phyloP scores from a whole-genome alignment of 2,113 vertebrate species.

The Burhinus bistriatus region DNA sequence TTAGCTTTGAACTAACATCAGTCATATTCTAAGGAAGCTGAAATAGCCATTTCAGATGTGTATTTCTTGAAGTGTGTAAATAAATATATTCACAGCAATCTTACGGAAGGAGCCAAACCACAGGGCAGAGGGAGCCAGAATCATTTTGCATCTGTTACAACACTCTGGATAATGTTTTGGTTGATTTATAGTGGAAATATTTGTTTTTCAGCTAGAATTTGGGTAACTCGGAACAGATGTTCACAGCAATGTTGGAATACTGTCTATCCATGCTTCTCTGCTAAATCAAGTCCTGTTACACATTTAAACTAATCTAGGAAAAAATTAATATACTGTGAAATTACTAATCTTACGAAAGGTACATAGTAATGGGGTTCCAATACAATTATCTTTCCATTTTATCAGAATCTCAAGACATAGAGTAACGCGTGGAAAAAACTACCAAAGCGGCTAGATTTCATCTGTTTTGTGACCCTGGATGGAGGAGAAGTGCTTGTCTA shows the following conservation, averaged over 20 bases:
- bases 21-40: neutral
- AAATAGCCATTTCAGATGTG: neutral
- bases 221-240: conserved; percentile 67
- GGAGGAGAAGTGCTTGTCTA: neutral
- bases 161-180: conserved; percentile 7
- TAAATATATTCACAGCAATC: conserved; percentile 55
- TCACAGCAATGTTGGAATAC: neutral
- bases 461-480: neutral
- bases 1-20: neutral
- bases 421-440: neutral
- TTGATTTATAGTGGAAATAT: conserved; percentile 59
- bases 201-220: conserved; percentile 65
- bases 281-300: neutral
- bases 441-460: neutral
- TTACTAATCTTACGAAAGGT: neutral
- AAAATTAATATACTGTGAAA: conserved; percentile 8
- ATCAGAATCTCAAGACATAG: neutral
- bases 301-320: neutral
- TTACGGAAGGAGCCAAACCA: conserved; percentile 10
- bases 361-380: neutral
- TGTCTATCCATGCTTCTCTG: conserved; percentile 2
- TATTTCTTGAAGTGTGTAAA: conserved; percentile 61
- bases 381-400: neutral
- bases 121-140: conserved; percentile 34
- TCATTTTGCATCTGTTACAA: conserved; percentile 35